Evolutionary conservation across 2,113 vertebrate species (phyloP).

Genomic region (Bufo gargarizans): DNA sequence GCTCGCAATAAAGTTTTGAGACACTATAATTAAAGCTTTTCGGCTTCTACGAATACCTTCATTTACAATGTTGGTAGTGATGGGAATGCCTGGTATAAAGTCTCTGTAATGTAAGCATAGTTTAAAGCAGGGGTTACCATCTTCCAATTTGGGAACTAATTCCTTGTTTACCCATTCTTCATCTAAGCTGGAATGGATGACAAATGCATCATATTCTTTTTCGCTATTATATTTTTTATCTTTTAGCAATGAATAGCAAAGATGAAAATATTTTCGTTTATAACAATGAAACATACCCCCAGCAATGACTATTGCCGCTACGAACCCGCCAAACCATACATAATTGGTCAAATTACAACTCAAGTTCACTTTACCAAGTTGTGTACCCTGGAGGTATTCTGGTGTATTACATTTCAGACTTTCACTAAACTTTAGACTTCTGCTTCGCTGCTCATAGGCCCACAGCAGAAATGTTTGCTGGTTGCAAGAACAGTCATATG

Average conservation of each 20-base stretch:
- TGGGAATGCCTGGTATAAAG: conserved; percentile 74
- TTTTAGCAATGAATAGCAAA: conserved; percentile 65
- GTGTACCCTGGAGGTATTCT: not conserved
- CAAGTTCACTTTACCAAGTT: conserved; percentile 59
- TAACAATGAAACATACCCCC: conserved; percentile 74
- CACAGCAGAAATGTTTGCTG: conserved; percentile 71
- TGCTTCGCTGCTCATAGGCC: conserved; percentile 62
- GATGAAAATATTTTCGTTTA: conserved; percentile 68
- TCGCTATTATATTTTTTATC: conserved; percentile 62
- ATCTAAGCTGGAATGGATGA: conserved; percentile 79
- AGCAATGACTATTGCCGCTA: not conserved
- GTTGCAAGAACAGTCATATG: conserved; percentile 72
- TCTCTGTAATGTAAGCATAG: conserved; percentile 77
- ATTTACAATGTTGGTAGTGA: conserved; percentile 77
- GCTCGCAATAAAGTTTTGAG: conserved; percentile 74
- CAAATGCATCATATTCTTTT: conserved; percentile 75
- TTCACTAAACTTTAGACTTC: conserved; percentile 61
- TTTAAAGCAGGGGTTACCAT: conserved; percentile 68
- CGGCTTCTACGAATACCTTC: conserved; percentile 77
- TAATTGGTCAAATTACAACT: conserved; percentile 61
- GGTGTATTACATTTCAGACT: conserved; percentile 67
- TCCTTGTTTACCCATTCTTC: conserved; percentile 77
- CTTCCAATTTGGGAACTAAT: conserved; percentile 76
- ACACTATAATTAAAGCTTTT: conserved; percentile 75
- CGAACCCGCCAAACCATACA: not conserved